Percentiles rank a stretch among this genome's conserved stretches.
Evolutionary conservation across 1,140 invertebrate species (phyloP).

Genomic region (Meloidogyne exigua): DNA sequence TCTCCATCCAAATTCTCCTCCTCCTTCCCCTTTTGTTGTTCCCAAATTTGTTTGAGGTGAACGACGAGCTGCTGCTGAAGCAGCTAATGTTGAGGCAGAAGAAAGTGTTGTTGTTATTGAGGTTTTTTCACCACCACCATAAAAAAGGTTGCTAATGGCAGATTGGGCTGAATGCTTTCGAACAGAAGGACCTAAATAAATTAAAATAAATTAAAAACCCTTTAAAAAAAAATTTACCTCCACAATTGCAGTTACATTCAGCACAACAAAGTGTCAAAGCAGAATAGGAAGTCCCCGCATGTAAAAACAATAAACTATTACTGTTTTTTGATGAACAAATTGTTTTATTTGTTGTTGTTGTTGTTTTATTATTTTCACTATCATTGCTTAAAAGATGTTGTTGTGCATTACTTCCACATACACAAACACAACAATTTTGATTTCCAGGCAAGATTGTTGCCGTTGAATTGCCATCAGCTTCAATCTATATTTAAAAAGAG

Average conservation of each 20-base stretch:
- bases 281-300: conserved; percentile 30
- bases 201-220: too few species aligned
- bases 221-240: not conserved
- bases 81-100: conserved; percentile 6
- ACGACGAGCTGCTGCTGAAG: not conserved
- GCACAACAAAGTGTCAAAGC: conserved; percentile 8
- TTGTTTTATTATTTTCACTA: not conserved
- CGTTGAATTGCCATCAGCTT: not conserved
- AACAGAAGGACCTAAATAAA: not conserved
- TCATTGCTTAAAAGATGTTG: not conserved
- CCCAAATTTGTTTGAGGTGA: not conserved
- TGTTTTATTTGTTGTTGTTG: not conserved
- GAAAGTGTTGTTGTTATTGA: conserved; percentile 16
- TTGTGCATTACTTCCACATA: not conserved
- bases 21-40: conserved; percentile 25
- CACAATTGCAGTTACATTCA: conserved; percentile 2
- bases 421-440: not conserved
- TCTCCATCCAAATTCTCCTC: conserved; percentile 40
- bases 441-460: not conserved
- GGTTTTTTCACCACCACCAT: not conserved
- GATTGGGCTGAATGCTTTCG: conserved; percentile 24
- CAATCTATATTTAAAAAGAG: not conserved
- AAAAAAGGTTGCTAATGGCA: not conserved
- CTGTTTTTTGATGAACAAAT: not conserved
- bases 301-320: not conserved